Conservation (phyloP, 2,797 vertebrate species). For the Chelonia mydas region DNA sequence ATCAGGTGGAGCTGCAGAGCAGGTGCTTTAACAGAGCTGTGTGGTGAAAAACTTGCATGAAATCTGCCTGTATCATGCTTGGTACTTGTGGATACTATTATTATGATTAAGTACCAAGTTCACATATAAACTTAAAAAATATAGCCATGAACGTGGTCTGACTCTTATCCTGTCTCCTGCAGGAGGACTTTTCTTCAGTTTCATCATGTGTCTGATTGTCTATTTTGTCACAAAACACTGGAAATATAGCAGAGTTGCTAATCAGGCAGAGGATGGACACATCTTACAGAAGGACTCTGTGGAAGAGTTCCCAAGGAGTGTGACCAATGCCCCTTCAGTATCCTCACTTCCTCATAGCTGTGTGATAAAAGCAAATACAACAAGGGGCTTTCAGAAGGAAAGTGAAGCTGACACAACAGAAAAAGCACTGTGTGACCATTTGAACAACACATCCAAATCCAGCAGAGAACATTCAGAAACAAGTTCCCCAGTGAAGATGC, state of each 20-base stretch:
- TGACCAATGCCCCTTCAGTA: accelerated
- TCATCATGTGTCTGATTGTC: neutral
- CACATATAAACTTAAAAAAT: neutral
- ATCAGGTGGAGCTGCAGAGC: neutral
- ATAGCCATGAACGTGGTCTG: neutral
- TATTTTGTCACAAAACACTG: neutral
- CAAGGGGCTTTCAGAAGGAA: neutral
- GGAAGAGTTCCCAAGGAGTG: neutral
- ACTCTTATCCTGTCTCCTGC: neutral
- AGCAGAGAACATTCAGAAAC: neutral
- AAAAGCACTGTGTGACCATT: no score
- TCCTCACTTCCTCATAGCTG: neutral
- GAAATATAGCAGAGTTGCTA: neutral
- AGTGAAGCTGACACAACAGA: neutral
- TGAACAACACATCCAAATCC: no score
- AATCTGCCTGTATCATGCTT: neutral
- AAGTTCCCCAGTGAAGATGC: neutral
- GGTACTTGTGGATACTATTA: neutral
- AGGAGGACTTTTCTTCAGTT: slow-evolving; percentile 35
- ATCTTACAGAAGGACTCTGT: neutral
- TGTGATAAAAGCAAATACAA: neutral
- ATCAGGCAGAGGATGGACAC: neutral
- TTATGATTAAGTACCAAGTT: neutral
- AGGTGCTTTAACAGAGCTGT: neutral
- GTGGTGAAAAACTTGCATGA: neutral